phyloP scores from a whole-genome alignment of 2,797 vertebrate genomes.

The Spinibarbus caldwelli region DNA sequence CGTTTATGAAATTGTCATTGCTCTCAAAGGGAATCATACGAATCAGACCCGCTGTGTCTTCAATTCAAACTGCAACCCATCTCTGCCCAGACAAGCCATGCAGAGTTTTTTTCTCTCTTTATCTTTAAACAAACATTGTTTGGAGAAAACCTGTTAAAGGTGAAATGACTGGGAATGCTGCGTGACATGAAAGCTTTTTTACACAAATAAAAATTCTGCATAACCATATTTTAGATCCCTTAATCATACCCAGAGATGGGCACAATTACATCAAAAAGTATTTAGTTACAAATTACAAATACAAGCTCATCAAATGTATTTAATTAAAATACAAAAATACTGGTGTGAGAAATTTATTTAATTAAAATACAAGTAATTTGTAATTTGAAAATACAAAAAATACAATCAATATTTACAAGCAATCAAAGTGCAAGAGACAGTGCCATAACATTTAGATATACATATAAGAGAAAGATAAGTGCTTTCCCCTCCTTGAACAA shows the following conservation, averaged over 20 bases:
- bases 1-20: conserved; percentile 52
- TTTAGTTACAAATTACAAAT: too few relatives aligned
- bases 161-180: neutral
- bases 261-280: too few relatives aligned
- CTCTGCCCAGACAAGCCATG: conserved; percentile 29
- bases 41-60: conserved; percentile 17
- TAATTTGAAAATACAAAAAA: too few relatives aligned
- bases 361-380: too few relatives aligned
- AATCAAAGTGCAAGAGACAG: too few relatives aligned
- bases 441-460: too few relatives aligned
- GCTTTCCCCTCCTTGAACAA: too few relatives aligned
- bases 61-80: neutral
- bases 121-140: conserved; percentile 20
- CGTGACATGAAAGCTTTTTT: neutral
- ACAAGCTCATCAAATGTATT: too few relatives aligned
- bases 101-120: neutral
- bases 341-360: too few relatives aligned
- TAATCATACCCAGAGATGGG: neutral
- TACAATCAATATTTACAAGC: too few relatives aligned
- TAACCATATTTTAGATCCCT: neutral
- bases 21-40: conserved; percentile 21
- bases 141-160: neutral
- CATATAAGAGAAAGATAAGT: too few relatives aligned
- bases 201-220: neutral
- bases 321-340: too few relatives aligned